Conservation (phyloP, 2,797 vertebrate species). For the Anguilla pacifica region DNA sequence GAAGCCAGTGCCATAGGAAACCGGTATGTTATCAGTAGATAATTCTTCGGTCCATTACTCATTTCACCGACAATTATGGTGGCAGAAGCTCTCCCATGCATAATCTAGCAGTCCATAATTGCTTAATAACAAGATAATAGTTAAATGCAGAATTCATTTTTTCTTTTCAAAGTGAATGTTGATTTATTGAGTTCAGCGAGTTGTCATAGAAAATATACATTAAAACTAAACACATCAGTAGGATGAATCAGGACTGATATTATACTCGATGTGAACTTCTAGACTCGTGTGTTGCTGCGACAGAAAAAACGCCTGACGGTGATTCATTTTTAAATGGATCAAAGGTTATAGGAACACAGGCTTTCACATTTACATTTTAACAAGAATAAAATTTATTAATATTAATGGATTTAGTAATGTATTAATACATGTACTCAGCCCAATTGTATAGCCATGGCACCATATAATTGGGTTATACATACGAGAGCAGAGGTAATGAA, state of each 20-base stretch:
- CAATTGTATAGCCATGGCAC: too few relatives aligned
- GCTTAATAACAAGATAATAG: not conserved
- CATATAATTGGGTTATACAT: too few relatives aligned
- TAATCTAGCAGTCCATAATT: not conserved
- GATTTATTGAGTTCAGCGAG: slow-evolving; percentile 8
- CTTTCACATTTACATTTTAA: not conserved
- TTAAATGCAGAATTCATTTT: not conserved
- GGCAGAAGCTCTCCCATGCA: not conserved
- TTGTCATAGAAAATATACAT: not conserved
- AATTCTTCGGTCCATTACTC: not conserved
- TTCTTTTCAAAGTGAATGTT: not conserved
- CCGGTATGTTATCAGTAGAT: not conserved
- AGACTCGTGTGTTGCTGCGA: not conserved
- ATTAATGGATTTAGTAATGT: too few relatives aligned
- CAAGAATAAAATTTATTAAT: not conserved
- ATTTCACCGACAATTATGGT: not conserved
- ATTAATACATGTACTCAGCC: too few relatives aligned
- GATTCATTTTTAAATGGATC: not conserved
- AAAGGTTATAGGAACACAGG: not conserved
- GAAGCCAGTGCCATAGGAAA: not conserved
- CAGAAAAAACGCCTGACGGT: not conserved
- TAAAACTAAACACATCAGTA: not conserved
- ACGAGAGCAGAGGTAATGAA: too few relatives aligned
- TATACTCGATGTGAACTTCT: not conserved
- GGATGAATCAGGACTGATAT: not conserved